Evolutionary conservation across 2,888 invertebrate species (phyloP).

Genomic region (Chelonus formosanus): DNA sequence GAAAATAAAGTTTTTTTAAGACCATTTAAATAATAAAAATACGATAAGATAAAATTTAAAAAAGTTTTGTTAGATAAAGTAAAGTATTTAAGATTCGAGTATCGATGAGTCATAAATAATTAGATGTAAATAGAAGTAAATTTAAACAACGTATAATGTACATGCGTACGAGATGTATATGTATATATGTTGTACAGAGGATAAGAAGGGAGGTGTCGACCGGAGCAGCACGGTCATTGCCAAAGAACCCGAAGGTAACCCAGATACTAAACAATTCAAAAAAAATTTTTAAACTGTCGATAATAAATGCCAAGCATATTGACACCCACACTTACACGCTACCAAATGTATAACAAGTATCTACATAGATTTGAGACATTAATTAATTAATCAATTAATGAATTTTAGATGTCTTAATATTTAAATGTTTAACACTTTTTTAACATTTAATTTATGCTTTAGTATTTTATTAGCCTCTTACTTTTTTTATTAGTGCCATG

Average conservation of each 20-base stretch:
- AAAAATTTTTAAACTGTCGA: constrained; percentile 25
- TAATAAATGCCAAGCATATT: not conserved
- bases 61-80: constrained; percentile 5
- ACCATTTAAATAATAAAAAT: not conserved
- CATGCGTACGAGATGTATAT: constrained; percentile 65
- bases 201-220: constrained; percentile 92
- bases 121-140: constrained; percentile 31
- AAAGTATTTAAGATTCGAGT: constrained; percentile 1
- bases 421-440: too few species aligned
- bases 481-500: too few species aligned
- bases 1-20: not conserved
- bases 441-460: too few species aligned
- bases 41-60: not conserved
- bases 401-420: too few species aligned
- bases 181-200: constrained; percentile 77
- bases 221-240: constrained; percentile 93
- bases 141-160: constrained; percentile 36
- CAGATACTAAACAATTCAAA: constrained; percentile 55
- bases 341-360: not conserved
- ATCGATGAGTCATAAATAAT: not conserved
- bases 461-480: too few species aligned
- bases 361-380: too few species aligned
- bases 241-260: constrained; percentile 89
- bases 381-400: too few species aligned
- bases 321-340: constrained; percentile 5